Evolutionary conservation across 2,888 invertebrate genomes (phyloP), one percentile per base, ranked within the genome.

Genomic region (Pristionchus exspectatus): DNA sequence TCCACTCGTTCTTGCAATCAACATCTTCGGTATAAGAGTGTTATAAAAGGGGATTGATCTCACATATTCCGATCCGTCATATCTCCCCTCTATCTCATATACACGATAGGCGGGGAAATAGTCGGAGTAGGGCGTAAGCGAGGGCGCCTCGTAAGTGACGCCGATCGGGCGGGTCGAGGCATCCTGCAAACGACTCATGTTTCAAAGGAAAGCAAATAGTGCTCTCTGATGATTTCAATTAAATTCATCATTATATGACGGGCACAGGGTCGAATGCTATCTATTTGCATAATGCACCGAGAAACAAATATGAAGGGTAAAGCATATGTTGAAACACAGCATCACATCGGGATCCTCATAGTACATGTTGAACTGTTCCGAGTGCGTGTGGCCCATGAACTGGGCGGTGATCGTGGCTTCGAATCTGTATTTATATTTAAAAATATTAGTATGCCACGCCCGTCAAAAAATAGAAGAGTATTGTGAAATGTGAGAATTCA

Each of bases 61-160:
- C 93, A 63, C 93, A 93, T 12, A 93, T 89, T 33, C 92, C 87
- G 90, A 92, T 91, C 90, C 95, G 66, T 66, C 66, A 77, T 91
- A 91, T 44, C 95, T 98, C 97, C 98, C 98, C 95, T 98, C 98
- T 9, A 98, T 97, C 94, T 98, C 97, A 95, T 98, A 99, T 95
- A 99, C 97, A 95, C 98, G 96, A 94, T 97, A 98, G 30, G 98
- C 98, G 0, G 98, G 98, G 95, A 98, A 98, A 91, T 97, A 96
- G 93, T 96, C 95, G 0, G 96, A 95, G 93, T 96, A 97, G 0
- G 97, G 96, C 0, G 98, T 97, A 24, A 97, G 96, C 93, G 97
- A 97, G n/a, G 98, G 98, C 0, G 97, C 97, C 89, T 97, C 97
- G 96, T 97, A 97, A 5, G 97, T 97, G 1, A 97, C 96, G 91